Evolutionary conservation across 2,797 vertebrate species (phyloP), one percentile per base, ranked within the genome.

Genomic region (Melanotaenia pygmaea): DNA sequence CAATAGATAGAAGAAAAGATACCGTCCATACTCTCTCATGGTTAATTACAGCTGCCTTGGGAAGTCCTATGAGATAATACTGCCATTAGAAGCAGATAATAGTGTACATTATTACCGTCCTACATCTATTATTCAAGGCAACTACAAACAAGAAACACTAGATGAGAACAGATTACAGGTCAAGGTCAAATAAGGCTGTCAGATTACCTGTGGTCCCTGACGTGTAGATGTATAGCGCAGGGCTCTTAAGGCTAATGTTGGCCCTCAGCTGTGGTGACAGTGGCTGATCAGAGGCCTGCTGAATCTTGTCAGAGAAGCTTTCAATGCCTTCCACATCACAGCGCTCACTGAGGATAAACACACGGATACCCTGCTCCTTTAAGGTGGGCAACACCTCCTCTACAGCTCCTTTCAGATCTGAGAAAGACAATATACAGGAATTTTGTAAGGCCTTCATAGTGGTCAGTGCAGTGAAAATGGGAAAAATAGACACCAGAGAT

Each of bases 121-220:
- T 28, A 12, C 14, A 22, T 59, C 4, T 63, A 8, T 30, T 0
- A 1, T 22, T 79, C 65, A 79, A 76, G 57, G 67, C 1, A 43
- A 51, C 67, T 13, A 3, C 24, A 22, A 1, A 7, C 14, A 66
- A 22, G 9, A 75, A 56, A 62, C 6, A 28, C 6, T 5, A 38
- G 9, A 1, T 63, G 40, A 26, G 45, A 0, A 0, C 13, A 60
- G 51, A 71, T 67, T 13, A 54, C 3, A 73, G 9, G 50, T 43
- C 22, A 28, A 66, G 62, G 59, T 58, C 59, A 66, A 53, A 47
- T 24, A 26, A 34, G 13, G 0, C 22, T 3, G 2, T 4, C 0
- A 30, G 37, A 5, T 82, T 91, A 98, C 97, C 97, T 94, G 96
- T 97, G 71, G 97, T 98, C 74, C 97, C 97, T 45, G 97, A 98